Evolutionary conservation across 2,113 vertebrate species (phyloP), one percentile per base, ranked within the genome.

Genomic region (Smithornis capensis): DNA sequence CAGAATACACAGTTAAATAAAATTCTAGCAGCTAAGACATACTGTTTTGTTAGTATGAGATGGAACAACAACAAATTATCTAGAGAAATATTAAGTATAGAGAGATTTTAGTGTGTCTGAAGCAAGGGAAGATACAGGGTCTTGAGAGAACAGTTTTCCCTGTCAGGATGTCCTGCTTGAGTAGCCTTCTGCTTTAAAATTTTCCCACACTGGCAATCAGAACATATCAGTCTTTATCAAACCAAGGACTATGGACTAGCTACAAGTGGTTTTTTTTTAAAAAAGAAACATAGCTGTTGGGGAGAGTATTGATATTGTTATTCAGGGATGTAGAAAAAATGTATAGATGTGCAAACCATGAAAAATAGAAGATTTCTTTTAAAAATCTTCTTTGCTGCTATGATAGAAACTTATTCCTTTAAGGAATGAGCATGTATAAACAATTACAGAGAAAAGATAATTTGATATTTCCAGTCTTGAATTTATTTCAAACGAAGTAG

Each of bases 301-400:
- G 86, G 74, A 49, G 73, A 49, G 40, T 49, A 38, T 64, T 78
- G 37, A 52, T 82, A 84, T 70, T 92, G 6, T 74, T 78, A 3
- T 55, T 35, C 56, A 94, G 47, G 42, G 65, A 49, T 75, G 14
- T 28, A 21, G 21, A 31, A 45, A 90, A 82, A 79, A 86, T n/a
- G 3, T 31, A 24, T 24, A 67, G 6, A n/a, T 83, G 62, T 86
- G 65, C 70, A 92, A 83, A 81, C 82, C 19, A 69, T 89, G 65
- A 90, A 78, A 92, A 92, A 71, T 1, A 82, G 60, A 82, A 82
- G 47, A 76, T 76, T 90, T 90, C 87, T 37, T 56, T 4, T 42
- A 60, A 83, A 89, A 89, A 76, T 90, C 55, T 64, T 93, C 49
- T 89, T 83, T 63, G 29, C 73, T 89, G 45, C 81, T 87, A 89